A percentile compares a stretch with the other conserved stretches of the same genome.
These are phyloP conservation scores for Epinotia ramella DNA, from an alignment of 2,888 invertebrate species.

Conservation along the genomic window DNA sequence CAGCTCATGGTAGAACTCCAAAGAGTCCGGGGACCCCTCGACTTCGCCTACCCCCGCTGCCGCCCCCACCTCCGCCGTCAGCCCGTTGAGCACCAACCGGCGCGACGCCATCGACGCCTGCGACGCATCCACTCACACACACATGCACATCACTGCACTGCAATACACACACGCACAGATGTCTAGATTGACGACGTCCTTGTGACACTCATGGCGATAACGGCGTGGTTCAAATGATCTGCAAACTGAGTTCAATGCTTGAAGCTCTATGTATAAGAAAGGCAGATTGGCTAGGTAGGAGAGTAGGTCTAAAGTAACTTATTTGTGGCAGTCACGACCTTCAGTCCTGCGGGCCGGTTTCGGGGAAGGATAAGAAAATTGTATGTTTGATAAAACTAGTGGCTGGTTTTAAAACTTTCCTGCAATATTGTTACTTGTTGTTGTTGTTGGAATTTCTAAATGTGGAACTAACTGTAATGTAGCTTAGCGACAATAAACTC, in stretches of 20 bases:
- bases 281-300: not conserved
- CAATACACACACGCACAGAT: not conserved
- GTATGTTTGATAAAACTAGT: too few relatives aligned
- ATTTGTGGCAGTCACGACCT: not conserved
- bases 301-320: not conserved
- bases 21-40: conserved; percentile 59
- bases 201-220: not conserved
- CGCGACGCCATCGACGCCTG: conserved; percentile 61
- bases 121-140: conserved; percentile 48
- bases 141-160: conserved; percentile 32
- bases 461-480: not conserved
- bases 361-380: not conserved
- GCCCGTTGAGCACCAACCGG: conserved; percentile 78
- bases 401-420: too few relatives aligned
- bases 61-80: conserved; percentile 72
- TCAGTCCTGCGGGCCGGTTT: not conserved
- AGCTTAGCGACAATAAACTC: not conserved
- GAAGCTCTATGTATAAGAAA: not conserved
- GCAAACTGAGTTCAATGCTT: not conserved
- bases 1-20: conserved; percentile 78
- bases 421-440: too few relatives aligned
- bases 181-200: not conserved
- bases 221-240: not conserved
- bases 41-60: conserved; percentile 50
- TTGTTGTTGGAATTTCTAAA: too few relatives aligned